phyloP scores from a whole-genome alignment of 1,140 invertebrate genomes.

The Camponotus pennsylvanicus region DNA sequence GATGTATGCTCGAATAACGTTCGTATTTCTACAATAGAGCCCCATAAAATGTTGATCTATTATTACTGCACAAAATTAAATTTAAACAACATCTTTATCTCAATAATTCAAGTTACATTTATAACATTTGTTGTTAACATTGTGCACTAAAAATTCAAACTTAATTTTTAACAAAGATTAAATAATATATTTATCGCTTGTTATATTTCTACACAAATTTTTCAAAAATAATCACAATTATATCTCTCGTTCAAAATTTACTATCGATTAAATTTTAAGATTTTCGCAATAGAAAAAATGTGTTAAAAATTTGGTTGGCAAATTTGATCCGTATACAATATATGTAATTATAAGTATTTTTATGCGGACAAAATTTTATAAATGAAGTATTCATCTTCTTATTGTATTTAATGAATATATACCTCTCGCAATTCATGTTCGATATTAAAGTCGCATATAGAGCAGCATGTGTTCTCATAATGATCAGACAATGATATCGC shows the following conservation, averaged over 20 bases:
- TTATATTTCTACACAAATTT: neutral
- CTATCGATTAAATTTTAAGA: neutral
- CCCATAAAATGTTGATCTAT: constrained; percentile 24
- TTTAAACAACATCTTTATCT: neutral
- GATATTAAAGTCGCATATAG: constrained; percentile 23
- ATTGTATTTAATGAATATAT: constrained; percentile 23
- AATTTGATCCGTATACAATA: neutral
- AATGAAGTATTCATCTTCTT: constrained; percentile 17
- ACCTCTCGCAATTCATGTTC: constrained; percentile 9
- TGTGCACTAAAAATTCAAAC: neutral
- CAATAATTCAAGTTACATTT: neutral
- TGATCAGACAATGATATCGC: constrained; percentile 19
- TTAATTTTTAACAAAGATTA: constrained; percentile 6
- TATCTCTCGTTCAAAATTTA: neutral
- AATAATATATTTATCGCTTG: neutral
- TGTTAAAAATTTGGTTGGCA: neutral
- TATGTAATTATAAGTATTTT: neutral
- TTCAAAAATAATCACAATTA: neutral
- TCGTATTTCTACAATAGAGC: neutral
- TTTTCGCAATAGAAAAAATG: neutral
- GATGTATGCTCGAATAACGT: neutral
- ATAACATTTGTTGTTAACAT: neutral
- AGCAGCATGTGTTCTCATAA: neutral
- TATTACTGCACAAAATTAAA: neutral
- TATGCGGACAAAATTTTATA: neutral